Evolutionary conservation across 2,888 invertebrate genomes (phyloP), one percentile per base, ranked within the genome.

Genomic region (Cylloceria caligata): DNA sequence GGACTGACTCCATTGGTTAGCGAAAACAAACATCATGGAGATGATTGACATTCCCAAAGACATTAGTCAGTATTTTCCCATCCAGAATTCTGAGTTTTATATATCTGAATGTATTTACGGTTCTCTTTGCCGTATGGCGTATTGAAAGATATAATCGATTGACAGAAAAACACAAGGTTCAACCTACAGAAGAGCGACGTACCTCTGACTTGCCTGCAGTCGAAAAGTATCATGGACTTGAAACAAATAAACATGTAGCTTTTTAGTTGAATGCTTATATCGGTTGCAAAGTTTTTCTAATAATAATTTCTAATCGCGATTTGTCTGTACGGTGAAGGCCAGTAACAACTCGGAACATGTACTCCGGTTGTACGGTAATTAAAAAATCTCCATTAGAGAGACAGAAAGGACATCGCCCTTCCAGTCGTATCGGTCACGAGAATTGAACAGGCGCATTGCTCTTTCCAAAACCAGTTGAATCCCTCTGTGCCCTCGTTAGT

Each of bases 331-430:
- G 39, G 2, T 39, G 49, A 49, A 49, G 21, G 11, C 7, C 21
- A 52, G 7, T 2, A 11, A 21, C 3, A 24, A 4, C 7, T 13
- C 52, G 9, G 24, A 9, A 11, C 52, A 21, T 19, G 49, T 49
- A 52, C 24, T 3, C 42, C n/a, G 24, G 24, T 9, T 24, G 24
- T 21, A 3, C 3, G 24, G 24, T 62, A 36, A 62, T 62, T 62
- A 62, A 62, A 39, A 64, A 64, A 64, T 36, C 13, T 75, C 45
- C 39, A 72, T 67, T 11, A 36, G 34, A 57, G 13, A 11, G 9
- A 45, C 47, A 21, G 36, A 67, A 67, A 81, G 81, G 72, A 49
- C 76, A 49, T 81, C 64, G 72, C 62, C 52, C 68, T 62, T 47
- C 55, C 39, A 9, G n/a, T 16, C 45, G 36, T 34, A 42, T 36